Percentiles rank a stretch among this genome's conserved stretches.
These are phyloP conservation scores for Steinernema hermaphroditum DNA, from an alignment of 2,888 invertebrate genomes.

Conservation along the genomic window DNA sequence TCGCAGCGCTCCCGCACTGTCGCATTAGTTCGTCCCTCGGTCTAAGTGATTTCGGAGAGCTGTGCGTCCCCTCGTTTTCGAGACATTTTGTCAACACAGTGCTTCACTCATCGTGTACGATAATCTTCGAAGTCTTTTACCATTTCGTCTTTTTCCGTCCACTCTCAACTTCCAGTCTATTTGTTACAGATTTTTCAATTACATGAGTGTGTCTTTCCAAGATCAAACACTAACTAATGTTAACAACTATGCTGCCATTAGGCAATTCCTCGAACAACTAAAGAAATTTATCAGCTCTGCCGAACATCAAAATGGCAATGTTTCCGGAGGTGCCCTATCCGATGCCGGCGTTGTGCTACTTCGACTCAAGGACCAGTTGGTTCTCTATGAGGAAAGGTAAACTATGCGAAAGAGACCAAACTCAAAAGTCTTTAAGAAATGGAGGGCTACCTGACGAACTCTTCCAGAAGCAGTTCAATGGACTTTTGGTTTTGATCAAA, in stretches of 20 bases:
- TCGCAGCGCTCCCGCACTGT: slow-evolving; percentile 7
- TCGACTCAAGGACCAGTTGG: slow-evolving; percentile 55
- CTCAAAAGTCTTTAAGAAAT: slow-evolving; percentile 42
- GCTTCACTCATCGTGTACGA: background rate
- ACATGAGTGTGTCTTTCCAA: slow-evolving; percentile 25
- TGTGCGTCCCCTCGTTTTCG: background rate
- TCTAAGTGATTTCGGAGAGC: slow-evolving; percentile 22
- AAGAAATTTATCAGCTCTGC: slow-evolving; percentile 52
- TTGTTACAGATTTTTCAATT: too few relatives aligned
- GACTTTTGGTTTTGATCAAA: slow-evolving; percentile 53
- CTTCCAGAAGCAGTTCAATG: slow-evolving; percentile 50
- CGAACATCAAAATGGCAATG: slow-evolving; percentile 48
- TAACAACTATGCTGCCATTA: slow-evolving; percentile 6
- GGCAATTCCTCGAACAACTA: slow-evolving; percentile 45
- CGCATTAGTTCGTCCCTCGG: slow-evolving; percentile 29
- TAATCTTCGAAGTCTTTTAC: too few relatives aligned
- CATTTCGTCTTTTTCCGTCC: too few relatives aligned
- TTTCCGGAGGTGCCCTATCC: slow-evolving; percentile 41
- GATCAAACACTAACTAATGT: background rate
- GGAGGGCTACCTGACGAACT: slow-evolving; percentile 54
- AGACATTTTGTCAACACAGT: slow-evolving; percentile 26
- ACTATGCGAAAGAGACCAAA: background rate
- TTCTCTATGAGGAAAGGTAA: slow-evolving; percentile 51
- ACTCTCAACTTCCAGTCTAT: too few relatives aligned
- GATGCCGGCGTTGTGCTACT: slow-evolving; percentile 57